Percentiles rank a stretch among this genome's conserved stretches.
Conservation (phyloP, 2,888 invertebrate species). For the Pollenia griseotomentosa region DNA sequence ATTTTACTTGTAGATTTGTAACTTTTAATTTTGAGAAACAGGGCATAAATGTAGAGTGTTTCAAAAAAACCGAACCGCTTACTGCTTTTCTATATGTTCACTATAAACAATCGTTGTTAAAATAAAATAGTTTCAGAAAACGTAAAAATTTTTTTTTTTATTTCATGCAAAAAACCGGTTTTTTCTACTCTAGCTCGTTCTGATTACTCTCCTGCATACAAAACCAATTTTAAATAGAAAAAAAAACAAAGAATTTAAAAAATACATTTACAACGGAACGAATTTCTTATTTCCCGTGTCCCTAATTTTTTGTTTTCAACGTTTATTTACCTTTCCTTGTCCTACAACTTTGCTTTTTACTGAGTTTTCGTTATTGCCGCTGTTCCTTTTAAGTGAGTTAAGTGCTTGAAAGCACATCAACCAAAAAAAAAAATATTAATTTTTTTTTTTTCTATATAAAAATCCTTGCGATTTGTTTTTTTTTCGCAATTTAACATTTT, state of each 20-base stretch:
- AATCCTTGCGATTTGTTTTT: not conserved
- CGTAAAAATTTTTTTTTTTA: too few relatives aligned
- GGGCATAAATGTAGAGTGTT: too few relatives aligned
- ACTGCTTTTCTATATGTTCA: too few relatives aligned
- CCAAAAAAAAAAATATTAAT: not conserved
- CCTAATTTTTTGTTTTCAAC: slow-evolving; percentile 40
- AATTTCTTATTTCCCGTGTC: slow-evolving; percentile 62
- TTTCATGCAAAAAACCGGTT: too few relatives aligned
- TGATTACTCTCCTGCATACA: not conserved
- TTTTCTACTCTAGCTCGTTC: too few relatives aligned
- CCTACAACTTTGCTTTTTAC: too few relatives aligned
- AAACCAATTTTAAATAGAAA: not conserved
- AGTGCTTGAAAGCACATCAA: slow-evolving; percentile 40
- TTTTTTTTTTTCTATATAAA: not conserved
- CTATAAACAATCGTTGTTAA: too few relatives aligned
- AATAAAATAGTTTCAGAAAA: too few relatives aligned
- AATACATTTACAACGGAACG: slow-evolving; percentile 45
- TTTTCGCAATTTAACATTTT: too few relatives aligned
- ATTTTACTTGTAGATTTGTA: too few relatives aligned
- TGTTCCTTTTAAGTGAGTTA: slow-evolving; percentile 28
- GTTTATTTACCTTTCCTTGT: slow-evolving; percentile 36
- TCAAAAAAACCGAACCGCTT: too few relatives aligned
- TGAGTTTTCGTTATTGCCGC: not conserved
- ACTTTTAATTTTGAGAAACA: too few relatives aligned
- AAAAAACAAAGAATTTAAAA: not conserved